Evolutionary conservation across 2,888 invertebrate genomes (phyloP).

Genomic region (Merodon equestris): DNA sequence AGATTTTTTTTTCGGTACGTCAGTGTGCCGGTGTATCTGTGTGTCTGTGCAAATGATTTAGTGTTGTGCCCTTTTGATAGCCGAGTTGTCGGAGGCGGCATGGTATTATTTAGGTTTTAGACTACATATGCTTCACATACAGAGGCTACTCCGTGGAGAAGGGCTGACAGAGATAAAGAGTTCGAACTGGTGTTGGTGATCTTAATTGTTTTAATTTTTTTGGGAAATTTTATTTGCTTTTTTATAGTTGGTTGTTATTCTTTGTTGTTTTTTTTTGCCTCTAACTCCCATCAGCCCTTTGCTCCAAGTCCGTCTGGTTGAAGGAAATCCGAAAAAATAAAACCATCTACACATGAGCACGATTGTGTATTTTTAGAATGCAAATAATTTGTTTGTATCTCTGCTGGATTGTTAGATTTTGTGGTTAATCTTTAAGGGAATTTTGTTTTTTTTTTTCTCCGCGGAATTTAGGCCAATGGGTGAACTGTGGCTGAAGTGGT

Average conservation of each 20-base stretch:
- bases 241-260: too few species aligned
- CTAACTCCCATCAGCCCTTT: constrained; percentile 48
- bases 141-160: constrained; percentile 51
- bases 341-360: constrained; percentile 18
- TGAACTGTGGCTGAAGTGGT: constrained; percentile 47
- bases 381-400: constrained; percentile 56
- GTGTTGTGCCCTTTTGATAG: constrained; percentile 64
- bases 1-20: constrained; percentile 35
- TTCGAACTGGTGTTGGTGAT: constrained; percentile 44
- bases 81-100: constrained; percentile 17
- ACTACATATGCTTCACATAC: constrained; percentile 20
- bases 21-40: constrained; percentile 30
- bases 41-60: constrained; percentile 58
- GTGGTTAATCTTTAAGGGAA: constrained; percentile 59
- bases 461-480: constrained; percentile 66
- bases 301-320: background rate
- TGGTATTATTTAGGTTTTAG: background rate
- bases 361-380: constrained; percentile 61
- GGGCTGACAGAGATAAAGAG: constrained; percentile 39
- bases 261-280: constrained; percentile 5
- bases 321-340: constrained; percentile 13
- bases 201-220: constrained; percentile 62
- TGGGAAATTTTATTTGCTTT: constrained; percentile 50
- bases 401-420: constrained; percentile 54
- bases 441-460: constrained; percentile 35